Base-by-base conservation (phyloP, 2,888 invertebrate genomes). In the Loripinus fragilis region DNA sequence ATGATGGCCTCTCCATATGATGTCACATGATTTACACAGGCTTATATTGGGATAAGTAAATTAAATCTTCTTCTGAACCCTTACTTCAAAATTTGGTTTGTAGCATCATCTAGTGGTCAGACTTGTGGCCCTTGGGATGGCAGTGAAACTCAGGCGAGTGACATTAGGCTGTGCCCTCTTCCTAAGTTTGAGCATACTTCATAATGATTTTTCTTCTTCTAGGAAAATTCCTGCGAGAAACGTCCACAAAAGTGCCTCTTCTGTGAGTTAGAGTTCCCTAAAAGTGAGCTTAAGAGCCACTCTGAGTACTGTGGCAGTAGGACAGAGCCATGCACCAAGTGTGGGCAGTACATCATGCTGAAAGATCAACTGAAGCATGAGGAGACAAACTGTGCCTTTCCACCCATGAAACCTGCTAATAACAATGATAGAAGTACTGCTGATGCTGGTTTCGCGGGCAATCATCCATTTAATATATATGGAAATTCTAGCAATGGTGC, bases 241-340 rank as follows among this genome's bases (percentile, higher is more conserved):
- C 95, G 95, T 20, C 94, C 95, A 85, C 93, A 95, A 86, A 92
- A 95, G 0, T 96, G 96, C 94, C 94, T 95, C 92, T 96, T 94
- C 92, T 96, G 96, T 91, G 95, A 96, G 83, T 91, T 96, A 78
- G 95, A 96, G 84, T 92, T 96, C 42, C 95, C 95, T 0, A 95
- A 95, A 0, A 93, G 94, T 75, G 95, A 95, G 20, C 91, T 96
- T 83, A 95, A 95, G 0, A 94, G 95, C 0, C 96, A 96, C 92
- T 95, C 95, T 91, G 95, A 95, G 73, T 96, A 96, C 93, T 96
- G 96, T 94, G 96, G 96, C 0, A 95, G 95, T 67, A 95, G 96
- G 83, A 96, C 96, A 0, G 95, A 96, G 90, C 95, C 95, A 86
- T 96, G 96, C 92, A 90, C 94, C 1, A 95, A 95, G 50, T 96